Evolutionary conservation across 2,888 invertebrate species (phyloP).

Genomic region (Xanthia togata): DNA sequence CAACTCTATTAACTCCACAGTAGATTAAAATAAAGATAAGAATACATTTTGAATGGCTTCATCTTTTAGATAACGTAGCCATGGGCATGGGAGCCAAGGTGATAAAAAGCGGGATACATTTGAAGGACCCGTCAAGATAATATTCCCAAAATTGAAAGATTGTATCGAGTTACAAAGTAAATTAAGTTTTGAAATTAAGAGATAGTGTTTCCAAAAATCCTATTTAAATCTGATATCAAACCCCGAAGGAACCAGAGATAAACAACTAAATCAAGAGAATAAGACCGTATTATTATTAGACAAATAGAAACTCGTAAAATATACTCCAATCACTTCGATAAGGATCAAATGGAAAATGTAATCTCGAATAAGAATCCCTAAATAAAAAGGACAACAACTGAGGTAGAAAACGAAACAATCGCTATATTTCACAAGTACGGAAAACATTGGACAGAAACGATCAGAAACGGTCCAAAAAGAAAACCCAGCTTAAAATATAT

Average conservation of each 20-base stretch:
- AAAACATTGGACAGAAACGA: constrained; percentile 65
- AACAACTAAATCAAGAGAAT: constrained; percentile 27
- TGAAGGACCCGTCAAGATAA: constrained; percentile 46
- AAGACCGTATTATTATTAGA: constrained; percentile 21
- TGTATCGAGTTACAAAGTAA: constrained; percentile 23
- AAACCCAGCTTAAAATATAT: constrained; percentile 28
- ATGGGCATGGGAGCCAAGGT: constrained; percentile 14
- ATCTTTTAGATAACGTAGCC: constrained; percentile 41
- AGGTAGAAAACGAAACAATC: constrained; percentile 70
- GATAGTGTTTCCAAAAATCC: constrained; percentile 11
- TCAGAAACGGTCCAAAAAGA: constrained; percentile 37
- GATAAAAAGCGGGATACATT: constrained; percentile 46
- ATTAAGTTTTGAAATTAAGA: constrained; percentile 29
- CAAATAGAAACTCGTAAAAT: constrained; percentile 47
- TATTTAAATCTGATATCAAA: constrained; percentile 19
- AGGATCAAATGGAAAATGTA: constrained; percentile 59
- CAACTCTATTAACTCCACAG: constrained; percentile 46
- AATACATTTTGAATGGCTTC: constrained; percentile 51
- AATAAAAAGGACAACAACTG: constrained; percentile 55
- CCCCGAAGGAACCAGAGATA: background rate
- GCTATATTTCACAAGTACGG: constrained; percentile 74
- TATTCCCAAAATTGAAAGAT: constrained; percentile 26
- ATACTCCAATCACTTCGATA: constrained; percentile 55
- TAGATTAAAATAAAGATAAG: constrained; percentile 59
- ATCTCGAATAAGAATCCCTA: constrained; percentile 41